phyloP scores from a whole-genome alignment of 2,797 vertebrate species.

The Mionectes olivaceus region DNA sequence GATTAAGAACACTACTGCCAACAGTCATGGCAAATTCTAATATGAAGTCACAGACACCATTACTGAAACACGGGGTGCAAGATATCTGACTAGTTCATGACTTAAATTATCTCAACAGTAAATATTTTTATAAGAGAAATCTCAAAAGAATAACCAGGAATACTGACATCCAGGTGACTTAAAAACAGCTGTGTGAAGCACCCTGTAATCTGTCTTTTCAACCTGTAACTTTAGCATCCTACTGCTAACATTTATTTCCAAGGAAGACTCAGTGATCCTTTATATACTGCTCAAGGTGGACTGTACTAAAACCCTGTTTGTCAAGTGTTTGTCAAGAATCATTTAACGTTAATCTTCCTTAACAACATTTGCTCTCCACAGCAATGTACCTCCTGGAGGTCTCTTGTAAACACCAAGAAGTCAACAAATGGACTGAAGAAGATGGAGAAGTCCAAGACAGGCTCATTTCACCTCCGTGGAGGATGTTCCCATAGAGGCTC shows the following conservation, averaged over 20 bases:
- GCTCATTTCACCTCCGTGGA: neutral
- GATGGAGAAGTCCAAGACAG: neutral
- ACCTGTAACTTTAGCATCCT: neutral
- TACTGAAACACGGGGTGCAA: neutral
- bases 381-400: neutral
- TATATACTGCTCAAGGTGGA: neutral
- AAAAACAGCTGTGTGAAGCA: neutral
- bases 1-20: neutral
- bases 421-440: constrained; percentile 10
- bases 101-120: neutral
- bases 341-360: neutral
- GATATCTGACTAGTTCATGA: neutral
- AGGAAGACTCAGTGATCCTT: neutral
- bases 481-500: neutral
- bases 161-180: neutral
- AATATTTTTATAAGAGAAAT: neutral
- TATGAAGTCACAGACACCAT: neutral
- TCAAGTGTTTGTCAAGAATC: neutral
- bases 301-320: neutral
- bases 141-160: neutral
- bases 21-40: neutral
- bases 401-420: neutral
- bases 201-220: neutral
- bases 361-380: neutral
- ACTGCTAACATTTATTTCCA: neutral